Base-by-base conservation (phyloP, 2,797 vertebrate genomes). In the Onychomys torridus region DNA sequence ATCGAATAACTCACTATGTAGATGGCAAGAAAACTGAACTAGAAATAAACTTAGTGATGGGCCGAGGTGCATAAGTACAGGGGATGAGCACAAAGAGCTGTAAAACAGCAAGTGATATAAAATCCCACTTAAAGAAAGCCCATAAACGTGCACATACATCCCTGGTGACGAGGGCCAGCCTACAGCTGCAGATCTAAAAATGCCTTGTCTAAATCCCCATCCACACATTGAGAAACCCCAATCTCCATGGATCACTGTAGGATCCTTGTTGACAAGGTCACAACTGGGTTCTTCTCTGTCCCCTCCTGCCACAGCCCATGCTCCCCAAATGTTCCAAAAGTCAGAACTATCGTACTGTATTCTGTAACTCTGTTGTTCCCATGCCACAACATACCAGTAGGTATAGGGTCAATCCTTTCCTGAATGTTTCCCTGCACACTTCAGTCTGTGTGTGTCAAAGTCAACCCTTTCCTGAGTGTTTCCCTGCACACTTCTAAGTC, bases 81-180 rank as follows among this genome's bases (percentile, higher is more conserved):
- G 32, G 32, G 37, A 32, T 29, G 40, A 52, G 59, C 69, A 3
- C 79, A 91, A 90, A 79, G 40, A 82, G 25, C 43, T 25, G 2
- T 40, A 34, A 93, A 92, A 92, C 17, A 96, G 43, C 21, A 77
- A 71, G 69, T 12, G n/a, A 21, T 63, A 16, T 75, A 76, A 73
- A 67, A 93, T 88, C 34, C 67, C n/a, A 49, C 57, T 93, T 83
- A 67, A 90, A 73, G 34, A 69, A 95, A 81, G 32, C 25, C 61
- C n/a, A 12, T 57, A 79, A 76, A 19, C 23, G 7, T 67, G 93
- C 85, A 81, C 5, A 79, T 4, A 87, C n/a, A 65, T 40, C 25
- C n/a, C 46, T 63, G 49, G 40, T 1, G 10, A 73, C 82, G n/a
- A 73, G 46, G 25, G 4, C 14, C n/a, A 87, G n/a, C 37, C 77